A percentile compares a stretch with the other conserved stretches of the same genome.
These are phyloP conservation scores for Eristalis pertinax DNA, from an alignment of 2,888 invertebrate genomes.

Conservation along the genomic window DNA sequence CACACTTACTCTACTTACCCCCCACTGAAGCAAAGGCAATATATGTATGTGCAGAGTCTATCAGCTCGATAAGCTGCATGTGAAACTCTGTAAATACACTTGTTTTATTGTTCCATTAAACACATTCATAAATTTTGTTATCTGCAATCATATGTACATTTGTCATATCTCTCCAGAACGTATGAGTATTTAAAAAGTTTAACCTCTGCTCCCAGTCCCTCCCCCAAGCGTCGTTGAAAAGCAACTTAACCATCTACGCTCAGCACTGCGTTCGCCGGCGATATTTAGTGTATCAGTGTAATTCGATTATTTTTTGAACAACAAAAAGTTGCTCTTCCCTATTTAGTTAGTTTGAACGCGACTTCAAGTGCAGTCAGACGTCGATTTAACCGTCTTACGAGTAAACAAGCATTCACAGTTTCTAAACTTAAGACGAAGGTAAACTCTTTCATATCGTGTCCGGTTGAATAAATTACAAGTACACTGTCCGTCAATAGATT, in stretches of 20 bases:
- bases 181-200: background rate
- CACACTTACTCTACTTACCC: background rate
- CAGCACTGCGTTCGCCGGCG: background rate
- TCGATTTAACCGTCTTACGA: conserved; percentile 14
- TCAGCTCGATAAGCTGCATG: background rate
- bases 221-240: background rate
- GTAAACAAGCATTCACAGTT: background rate
- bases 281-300: background rate
- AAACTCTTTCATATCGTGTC: background rate
- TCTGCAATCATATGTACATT: background rate
- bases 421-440: conserved; percentile 28
- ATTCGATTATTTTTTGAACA: background rate
- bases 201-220: background rate
- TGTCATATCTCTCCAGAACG: background rate
- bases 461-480: background rate
- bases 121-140: background rate
- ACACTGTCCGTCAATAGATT: background rate
- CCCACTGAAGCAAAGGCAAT: background rate
- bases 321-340: background rate
- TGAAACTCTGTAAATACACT: background rate
- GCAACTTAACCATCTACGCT: background rate
- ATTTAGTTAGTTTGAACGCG: conserved; percentile 48
- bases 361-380: conserved; percentile 58
- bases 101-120: background rate
- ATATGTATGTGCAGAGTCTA: background rate